A percentile compares a stretch with the other conserved stretches of the same genome.
phyloP scores from a whole-genome alignment of 1,140 invertebrate genomes.

The Reticulitermes speratus region DNA sequence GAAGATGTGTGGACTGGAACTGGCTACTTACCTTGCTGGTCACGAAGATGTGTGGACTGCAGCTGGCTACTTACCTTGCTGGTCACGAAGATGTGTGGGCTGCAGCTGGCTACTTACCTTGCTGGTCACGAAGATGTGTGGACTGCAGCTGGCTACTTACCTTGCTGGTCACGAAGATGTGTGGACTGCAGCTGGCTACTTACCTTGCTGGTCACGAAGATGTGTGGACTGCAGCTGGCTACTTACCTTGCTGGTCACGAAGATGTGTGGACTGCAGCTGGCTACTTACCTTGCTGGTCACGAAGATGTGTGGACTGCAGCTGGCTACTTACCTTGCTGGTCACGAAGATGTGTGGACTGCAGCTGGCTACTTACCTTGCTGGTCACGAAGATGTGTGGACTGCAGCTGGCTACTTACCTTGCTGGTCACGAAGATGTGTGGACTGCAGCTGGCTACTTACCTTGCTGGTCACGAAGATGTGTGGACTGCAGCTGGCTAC shows the following conservation, averaged over 20 bases:
- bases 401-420: slow-evolving; percentile 50
- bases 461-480: slow-evolving; percentile 79
- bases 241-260: slow-evolving; percentile 73
- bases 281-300: slow-evolving; percentile 67
- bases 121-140: slow-evolving; percentile 75
- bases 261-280: slow-evolving; percentile 56
- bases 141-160: slow-evolving; percentile 44
- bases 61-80: slow-evolving; percentile 59
- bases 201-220: slow-evolving; percentile 82
- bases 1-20: slow-evolving; percentile 60
- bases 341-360: slow-evolving; percentile 69
- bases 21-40: slow-evolving; percentile 62
- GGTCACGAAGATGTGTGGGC: slow-evolving; percentile 70
- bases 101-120: slow-evolving; percentile 54
- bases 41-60: slow-evolving; percentile 67
- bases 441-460: slow-evolving; percentile 39
- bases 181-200: not conserved
- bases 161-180: slow-evolving; percentile 82
- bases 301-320: slow-evolving; percentile 62
- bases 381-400: slow-evolving; percentile 73
- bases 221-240: slow-evolving; percentile 44
- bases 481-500: slow-evolving; percentile 44
- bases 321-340: slow-evolving; percentile 61
- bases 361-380: slow-evolving; percentile 56
- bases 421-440: slow-evolving; percentile 78